Base-by-base conservation (phyloP, 2,797 vertebrate species). In the Pangasius djambal region DNA sequence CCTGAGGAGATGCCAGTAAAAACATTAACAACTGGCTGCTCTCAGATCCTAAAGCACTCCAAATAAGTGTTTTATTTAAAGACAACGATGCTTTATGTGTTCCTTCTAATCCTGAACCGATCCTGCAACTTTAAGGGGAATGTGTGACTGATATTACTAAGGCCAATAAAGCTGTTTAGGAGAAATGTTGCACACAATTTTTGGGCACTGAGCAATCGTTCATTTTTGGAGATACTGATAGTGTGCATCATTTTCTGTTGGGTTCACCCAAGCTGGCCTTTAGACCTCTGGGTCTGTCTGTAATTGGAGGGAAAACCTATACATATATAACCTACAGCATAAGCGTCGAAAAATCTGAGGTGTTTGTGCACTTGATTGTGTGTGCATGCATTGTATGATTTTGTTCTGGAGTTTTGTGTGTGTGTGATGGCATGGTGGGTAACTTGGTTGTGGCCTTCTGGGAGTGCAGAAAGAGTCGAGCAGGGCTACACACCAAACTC, bases 401-500 rank as follows among this genome's bases (percentile, higher is more conserved):
- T 13, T 65, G 83, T 79, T 70, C 34, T 18, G 69, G 69, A 74
- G 82, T n/a, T 63, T 28, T 25, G 86, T 25, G 74, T 13, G 86
- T 25, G 86, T 81, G 85, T 88, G 89, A 87, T 85, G 9, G 90
- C 55, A 86, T 89, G 89, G 57, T 77, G 15, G 65, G 55, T 18
- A 44, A 48, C 40, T 37, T 87, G 74, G 72, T 78, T 78, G 34
- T 83, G 86, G 83, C 75, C 70, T 85, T 83, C 25, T 52, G 84
- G 86, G 61, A 34, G 63, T 87, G 31, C 63, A 85, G 87, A 34
- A 52, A 67, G 85, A 87, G 83, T 81, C 48, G 67, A 40, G 40
- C 89, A 67, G 78, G 22, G 77, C 79, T 79, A 90, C 91, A 93
- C 93, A 89, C 6, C 9, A 52, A 10, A 1, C 86, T 88, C 92